Conservation (phyloP, 2,113 vertebrate species). For the Alligator mississippiensis region DNA sequence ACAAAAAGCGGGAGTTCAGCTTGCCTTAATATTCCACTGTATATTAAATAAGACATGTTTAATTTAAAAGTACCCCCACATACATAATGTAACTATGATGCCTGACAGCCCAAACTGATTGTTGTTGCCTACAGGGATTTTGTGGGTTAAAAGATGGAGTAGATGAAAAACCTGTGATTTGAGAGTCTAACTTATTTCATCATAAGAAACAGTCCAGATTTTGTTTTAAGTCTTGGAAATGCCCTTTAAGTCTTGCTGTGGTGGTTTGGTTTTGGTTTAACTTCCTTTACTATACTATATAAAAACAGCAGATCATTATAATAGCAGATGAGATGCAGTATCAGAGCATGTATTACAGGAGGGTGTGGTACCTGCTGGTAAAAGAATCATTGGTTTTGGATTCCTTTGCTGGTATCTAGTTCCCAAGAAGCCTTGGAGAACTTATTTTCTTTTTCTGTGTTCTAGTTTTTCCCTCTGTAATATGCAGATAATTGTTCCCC, state of each 20-base stretch:
- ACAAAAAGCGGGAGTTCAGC: neutral
- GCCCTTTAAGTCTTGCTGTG: neutral
- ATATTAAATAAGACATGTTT: neutral
- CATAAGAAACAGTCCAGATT: neutral
- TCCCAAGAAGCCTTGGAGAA: neutral
- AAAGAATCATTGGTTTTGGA: neutral
- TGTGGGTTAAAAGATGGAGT: neutral
- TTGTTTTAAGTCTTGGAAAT: neutral
- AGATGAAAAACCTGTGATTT: neutral
- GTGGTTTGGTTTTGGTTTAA: neutral
- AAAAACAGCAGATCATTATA: neutral
- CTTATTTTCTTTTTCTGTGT: neutral
- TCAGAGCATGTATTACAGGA: accelerated
- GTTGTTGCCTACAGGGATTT: neutral
- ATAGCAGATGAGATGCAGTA: neutral
- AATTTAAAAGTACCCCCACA: neutral
- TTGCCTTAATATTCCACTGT: neutral
- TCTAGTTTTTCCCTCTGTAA: neutral
- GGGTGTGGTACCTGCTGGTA: neutral
- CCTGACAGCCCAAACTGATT: neutral
- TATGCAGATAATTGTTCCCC: neutral
- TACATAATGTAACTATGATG: neutral
- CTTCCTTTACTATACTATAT: neutral
- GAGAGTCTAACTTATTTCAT: neutral
- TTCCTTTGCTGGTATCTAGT: neutral